A percentile compares a stretch with the other conserved stretches of the same genome.
These are phyloP conservation scores for Digitonthophagus gazella DNA, from an alignment of 2,888 invertebrate species.

Conservation along the genomic window DNA sequence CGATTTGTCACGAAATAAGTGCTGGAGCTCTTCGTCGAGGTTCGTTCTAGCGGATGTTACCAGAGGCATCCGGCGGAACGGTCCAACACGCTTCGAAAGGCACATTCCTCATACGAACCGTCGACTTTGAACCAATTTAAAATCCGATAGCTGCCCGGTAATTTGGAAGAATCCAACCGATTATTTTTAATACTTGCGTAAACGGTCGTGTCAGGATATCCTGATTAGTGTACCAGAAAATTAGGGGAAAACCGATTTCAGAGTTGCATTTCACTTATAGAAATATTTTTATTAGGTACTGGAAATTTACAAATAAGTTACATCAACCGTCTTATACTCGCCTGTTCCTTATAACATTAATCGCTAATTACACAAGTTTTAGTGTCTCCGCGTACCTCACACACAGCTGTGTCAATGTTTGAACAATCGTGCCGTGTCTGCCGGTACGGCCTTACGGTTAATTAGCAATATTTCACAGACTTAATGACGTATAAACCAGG, in stretches of 20 bases:
- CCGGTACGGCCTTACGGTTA: neutral
- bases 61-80: constrained; percentile 38
- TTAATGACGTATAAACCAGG: neutral
- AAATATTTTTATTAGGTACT: too few species aligned
- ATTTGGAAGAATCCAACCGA: constrained; percentile 14
- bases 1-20: constrained; percentile 35
- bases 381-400: neutral
- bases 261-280: too few species aligned
- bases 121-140: constrained; percentile 20
- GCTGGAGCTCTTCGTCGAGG: constrained; percentile 24
- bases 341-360: neutral
- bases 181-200: constrained; percentile 11
- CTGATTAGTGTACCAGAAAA: neutral
- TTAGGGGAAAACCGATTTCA: neutral
- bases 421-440: neutral
- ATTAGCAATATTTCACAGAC: neutral
- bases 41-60: constrained; percentile 36
- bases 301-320: neutral
- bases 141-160: constrained; percentile 1
- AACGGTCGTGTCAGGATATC: neutral
- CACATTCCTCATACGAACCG: constrained; percentile 30
- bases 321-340: neutral
- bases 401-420: neutral
- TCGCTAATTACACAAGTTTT: neutral
- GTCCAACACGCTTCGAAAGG: constrained; percentile 35